Percentiles rank a stretch among this genome's conserved stretches.
Evolutionary conservation across 2,797 vertebrate genomes (phyloP).

Genomic region (Craterocephalus amniculus): DNA sequence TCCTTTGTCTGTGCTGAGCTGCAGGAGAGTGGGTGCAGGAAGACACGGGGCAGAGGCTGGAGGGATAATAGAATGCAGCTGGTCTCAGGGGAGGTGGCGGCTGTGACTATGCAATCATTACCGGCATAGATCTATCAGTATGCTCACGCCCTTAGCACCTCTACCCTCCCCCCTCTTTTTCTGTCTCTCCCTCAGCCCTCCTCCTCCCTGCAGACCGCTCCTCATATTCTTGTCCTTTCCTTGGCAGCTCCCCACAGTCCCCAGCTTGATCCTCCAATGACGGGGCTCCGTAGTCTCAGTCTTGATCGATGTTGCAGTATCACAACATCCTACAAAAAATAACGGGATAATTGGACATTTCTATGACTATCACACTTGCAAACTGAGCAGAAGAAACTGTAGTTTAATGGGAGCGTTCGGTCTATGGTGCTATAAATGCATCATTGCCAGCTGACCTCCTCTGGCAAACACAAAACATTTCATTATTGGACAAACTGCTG

Average conservation of each 20-base stretch:
- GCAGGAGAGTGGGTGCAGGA: slow-evolving; percentile 16
- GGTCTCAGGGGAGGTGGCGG: slow-evolving; percentile 73
- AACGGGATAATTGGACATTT: neutral
- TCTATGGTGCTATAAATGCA: slow-evolving; percentile 15
- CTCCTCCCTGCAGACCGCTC: slow-evolving; percentile 13
- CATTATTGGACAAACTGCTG: slow-evolving; percentile 53
- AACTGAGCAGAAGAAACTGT: slow-evolving; percentile 7
- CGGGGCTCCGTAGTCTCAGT: slow-evolving; percentile 14
- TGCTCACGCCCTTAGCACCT: slow-evolving; percentile 66
- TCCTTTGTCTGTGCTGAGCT: slow-evolving; percentile 69
- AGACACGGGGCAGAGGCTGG: slow-evolving; percentile 63
- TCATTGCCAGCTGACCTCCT: slow-evolving; percentile 8
- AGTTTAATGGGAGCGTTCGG: slow-evolving; percentile 20
- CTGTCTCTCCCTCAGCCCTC: slow-evolving; percentile 15
- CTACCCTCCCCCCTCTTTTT: slow-evolving; percentile 43
- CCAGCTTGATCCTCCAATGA: slow-evolving; percentile 38
- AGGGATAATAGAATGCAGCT: slow-evolving; percentile 80
- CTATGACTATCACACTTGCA: slow-evolving; percentile 7
- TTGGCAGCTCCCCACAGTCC: slow-evolving; percentile 35
- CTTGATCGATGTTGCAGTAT: slow-evolving; percentile 31
- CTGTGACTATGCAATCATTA: slow-evolving; percentile 87
- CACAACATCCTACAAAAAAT: slow-evolving; percentile 1
- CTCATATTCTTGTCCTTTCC: slow-evolving; percentile 45
- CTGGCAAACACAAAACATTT: slow-evolving; percentile 42
- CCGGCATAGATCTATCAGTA: slow-evolving; percentile 80